Evolutionary conservation across 2,888 invertebrate genomes (phyloP), one percentile per base, ranked within the genome.

Genomic region (Harpagoxenus sublaevis): DNA sequence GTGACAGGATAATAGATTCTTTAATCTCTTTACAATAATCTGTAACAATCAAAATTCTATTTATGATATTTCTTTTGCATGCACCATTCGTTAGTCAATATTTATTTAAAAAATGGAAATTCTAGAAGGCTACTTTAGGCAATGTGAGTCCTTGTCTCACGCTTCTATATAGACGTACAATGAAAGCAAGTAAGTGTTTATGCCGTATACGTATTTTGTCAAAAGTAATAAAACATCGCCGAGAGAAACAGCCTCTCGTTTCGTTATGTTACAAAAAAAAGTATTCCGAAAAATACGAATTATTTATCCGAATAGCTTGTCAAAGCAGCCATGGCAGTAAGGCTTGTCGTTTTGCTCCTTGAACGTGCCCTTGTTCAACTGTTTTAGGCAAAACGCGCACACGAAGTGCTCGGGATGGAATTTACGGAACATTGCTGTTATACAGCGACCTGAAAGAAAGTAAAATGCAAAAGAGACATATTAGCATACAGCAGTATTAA

Each of bases 391-490:
- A 96, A 99, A 99, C n/a, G 99, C 99, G 96, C 99, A 99, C 9
- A 99, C 99, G 95, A 99, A 99, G 96, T 99, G 99, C 95, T 99
- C 99, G 0, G 99, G 99, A 95, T 99, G 99, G 96, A 99, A 99
- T 96, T 99, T 99, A 92, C 98, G 96, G 96, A 98, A 99, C 99
- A 99, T 99, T 89, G 99, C 99, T 0, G 99, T 99, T 95, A 99
- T 99, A 95, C 99, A 99, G 55, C 99, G 97, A 83, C 98, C 96
- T 96, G 93, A 45, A 91, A 92, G 23, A 81, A 89, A 89, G n/a
- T 39, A 2, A 65, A 10, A 23, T 42, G 45, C 77, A 89, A 88
- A 66, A 83, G 35, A 51, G 35, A 73, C 9, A 31, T 23, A 9
- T 51, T 10, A 53, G 9, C 0, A 48, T 63, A 23, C 18, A 18